phyloP scores from a whole-genome alignment of 2,797 vertebrate genomes.

The Coilia nasus region DNA sequence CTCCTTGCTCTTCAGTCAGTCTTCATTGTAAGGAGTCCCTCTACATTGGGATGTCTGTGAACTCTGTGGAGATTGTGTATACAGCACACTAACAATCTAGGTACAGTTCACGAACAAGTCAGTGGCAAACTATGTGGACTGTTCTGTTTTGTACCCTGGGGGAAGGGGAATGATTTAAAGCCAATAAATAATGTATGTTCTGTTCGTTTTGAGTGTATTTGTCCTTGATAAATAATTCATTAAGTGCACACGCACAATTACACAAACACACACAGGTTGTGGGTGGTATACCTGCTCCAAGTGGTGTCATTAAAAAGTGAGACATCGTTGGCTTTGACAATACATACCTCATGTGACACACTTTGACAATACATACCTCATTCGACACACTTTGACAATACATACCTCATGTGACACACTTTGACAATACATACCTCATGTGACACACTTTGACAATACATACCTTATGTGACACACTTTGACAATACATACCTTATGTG shows the following conservation, averaged over 20 bases:
- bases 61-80: neutral
- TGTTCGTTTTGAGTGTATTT: neutral
- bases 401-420: neutral
- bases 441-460: neutral
- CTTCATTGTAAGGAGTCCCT: neutral
- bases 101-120: neutral
- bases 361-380: neutral
- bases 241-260: neutral
- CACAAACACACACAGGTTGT: conserved; percentile 7
- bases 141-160: neutral
- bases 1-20: neutral
- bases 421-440: neutral
- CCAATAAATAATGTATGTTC: conserved; percentile 9
- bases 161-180: neutral
- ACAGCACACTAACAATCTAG: neutral
- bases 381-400: neutral
- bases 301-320: neutral
- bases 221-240: conserved; percentile 16
- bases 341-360: neutral
- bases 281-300: neutral
- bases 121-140: neutral
- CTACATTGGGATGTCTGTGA: neutral
- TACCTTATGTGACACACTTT: neutral
- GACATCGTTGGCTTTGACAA: neutral
- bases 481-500: neutral